These are phyloP conservation scores for Heliconius ethilla DNA, from an alignment of 2,888 invertebrate genomes.

Conservation along the genomic window DNA sequence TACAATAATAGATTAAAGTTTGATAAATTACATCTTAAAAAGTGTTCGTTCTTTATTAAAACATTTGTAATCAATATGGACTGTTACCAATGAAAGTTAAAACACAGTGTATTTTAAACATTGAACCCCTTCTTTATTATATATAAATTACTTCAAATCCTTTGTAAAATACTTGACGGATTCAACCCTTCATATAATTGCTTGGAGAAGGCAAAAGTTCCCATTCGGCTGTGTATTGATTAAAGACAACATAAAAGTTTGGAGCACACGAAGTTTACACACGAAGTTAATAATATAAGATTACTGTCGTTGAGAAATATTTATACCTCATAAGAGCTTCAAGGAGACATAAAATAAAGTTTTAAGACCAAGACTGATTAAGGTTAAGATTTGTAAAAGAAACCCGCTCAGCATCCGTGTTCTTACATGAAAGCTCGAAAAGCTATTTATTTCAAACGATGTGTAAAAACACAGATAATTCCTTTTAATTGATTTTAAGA, in stretches of 20 bases:
- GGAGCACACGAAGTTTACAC: not conserved
- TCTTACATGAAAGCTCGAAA: conserved; percentile 7
- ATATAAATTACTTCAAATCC: conserved; percentile 19
- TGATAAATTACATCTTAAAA: not conserved
- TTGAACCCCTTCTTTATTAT: not conserved
- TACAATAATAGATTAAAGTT: not conserved
- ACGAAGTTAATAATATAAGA: conserved; percentile 1
- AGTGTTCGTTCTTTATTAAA: not conserved
- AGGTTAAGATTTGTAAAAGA: conserved; percentile 12
- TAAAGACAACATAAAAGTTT: conserved; percentile 11
- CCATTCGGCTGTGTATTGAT: conserved; percentile 5
- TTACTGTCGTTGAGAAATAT: conserved; percentile 8
- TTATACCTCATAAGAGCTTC: conserved; percentile 3
- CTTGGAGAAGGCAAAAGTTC: conserved; percentile 7
- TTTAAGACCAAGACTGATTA: conserved; percentile 4
- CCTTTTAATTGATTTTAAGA: conserved; percentile 34
- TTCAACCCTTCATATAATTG: conserved; percentile 15
- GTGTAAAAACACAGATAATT: conserved; percentile 38
- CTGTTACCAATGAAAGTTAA: not conserved
- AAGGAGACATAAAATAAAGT: not conserved
- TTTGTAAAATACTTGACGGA: conserved; percentile 20
- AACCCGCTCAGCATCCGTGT: conserved; percentile 1
- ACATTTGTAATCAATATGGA: not conserved
- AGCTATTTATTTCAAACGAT: conserved; percentile 9
- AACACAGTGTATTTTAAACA: not conserved